Base-by-base conservation (phyloP, 2,113 vertebrate genomes). In the Calyptommatus sinebrachiatus region DNA sequence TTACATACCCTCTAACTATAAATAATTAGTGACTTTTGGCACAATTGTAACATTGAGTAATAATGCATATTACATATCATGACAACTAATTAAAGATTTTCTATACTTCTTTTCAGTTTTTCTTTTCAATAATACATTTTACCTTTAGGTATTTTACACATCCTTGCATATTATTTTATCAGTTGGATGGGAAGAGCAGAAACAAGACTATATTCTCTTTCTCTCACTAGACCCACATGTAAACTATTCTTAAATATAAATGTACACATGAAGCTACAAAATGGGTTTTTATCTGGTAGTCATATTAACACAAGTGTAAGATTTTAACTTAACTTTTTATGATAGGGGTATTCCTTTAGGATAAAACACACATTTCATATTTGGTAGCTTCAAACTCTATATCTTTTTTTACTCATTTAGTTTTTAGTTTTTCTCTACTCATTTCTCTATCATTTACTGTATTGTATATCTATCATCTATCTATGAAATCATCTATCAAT, bases 281-380 rank as follows among this genome's bases (percentile, higher is more conserved):
- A 2, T 80, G 24, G 71, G 35, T 83, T 88, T 50, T 83, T 85
- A 35, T 2, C 63, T 80, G 90, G 73, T 84, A 87, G 87, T 87
- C 88, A 80, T 85, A 85, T 85, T 20, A 86, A 20, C 28, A 80
- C 76, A 82, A 69, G 81, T 88, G 26, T 78, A 79, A 78, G 71
- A 76, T 87, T 83, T 88, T 79, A 85, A 16, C 5, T 87, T 88
- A 74, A 87, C 82, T 66, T 86, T 18, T 70, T 89, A 76, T 79
- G 35, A 5, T 62, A 79, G 5, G n/a, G 12, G 35, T 80, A 81
- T 76, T 66, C 46, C 78, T 87, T 82, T 76, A 69, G 48, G 61
- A 61, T 50, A 86, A 3, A n/a, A 83, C 3, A 88, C 82, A 4
- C 53, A 81, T 75, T 91, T 91, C 16, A 10, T 57, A 84, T 86